phyloP scores from a whole-genome alignment of 2,888 invertebrate species.

The Pocota personata region DNA sequence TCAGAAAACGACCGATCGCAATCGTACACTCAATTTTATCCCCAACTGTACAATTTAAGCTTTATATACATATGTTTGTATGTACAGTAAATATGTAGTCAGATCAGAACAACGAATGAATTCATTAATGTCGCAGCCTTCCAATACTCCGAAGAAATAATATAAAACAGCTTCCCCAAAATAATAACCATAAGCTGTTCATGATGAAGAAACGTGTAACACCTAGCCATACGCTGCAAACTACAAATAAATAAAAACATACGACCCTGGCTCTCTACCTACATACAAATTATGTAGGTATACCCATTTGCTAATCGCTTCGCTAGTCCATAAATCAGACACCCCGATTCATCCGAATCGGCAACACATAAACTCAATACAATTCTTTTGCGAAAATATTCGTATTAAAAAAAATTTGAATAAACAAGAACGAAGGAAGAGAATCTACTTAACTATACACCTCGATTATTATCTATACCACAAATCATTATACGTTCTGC shows the following conservation, averaged over 20 bases:
- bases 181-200: background rate
- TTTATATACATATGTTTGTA: too few relatives aligned
- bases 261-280: background rate
- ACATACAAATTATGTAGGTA: background rate
- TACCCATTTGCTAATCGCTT: conserved; percentile 23
- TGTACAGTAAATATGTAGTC: too few relatives aligned
- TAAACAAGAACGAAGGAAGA: conserved; percentile 12
- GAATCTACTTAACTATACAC: conserved; percentile 10
- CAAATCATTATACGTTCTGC: background rate
- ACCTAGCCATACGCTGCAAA: background rate
- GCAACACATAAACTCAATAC: conserved; percentile 33
- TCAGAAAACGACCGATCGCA: too few relatives aligned
- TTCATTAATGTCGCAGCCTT: too few relatives aligned
- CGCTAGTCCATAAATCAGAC: conserved; percentile 22
- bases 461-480: background rate
- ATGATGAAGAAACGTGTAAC: background rate
- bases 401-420: conserved; percentile 3
- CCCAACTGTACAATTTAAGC: too few relatives aligned
- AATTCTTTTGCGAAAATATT: background rate
- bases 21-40: too few relatives aligned
- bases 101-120: too few relatives aligned
- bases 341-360: conserved; percentile 4
- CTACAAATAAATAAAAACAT: background rate
- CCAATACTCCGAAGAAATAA: too few relatives aligned
- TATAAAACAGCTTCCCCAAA: background rate